Percentiles rank a stretch among this genome's conserved stretches.
Conservation (phyloP, 2,797 vertebrate genomes). For the Novumbra hubbsi region DNA sequence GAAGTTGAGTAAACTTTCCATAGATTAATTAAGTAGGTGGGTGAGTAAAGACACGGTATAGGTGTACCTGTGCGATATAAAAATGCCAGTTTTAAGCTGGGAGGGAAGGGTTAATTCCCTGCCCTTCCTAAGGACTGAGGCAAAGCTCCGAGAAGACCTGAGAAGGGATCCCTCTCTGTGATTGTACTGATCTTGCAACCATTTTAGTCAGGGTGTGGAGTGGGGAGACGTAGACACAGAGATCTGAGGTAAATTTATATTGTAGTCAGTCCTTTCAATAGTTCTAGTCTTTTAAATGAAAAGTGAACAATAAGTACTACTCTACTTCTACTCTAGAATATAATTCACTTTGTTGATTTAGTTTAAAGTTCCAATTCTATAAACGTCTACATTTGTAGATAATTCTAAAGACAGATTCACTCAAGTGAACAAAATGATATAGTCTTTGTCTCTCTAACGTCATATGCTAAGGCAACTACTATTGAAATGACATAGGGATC, state of each 20-base stretch:
- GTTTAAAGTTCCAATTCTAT: background rate
- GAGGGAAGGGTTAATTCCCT: constrained; percentile 43
- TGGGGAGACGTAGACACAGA: constrained; percentile 29
- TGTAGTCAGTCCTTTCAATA: background rate
- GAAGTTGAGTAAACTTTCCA: constrained; percentile 59
- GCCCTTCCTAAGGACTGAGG: constrained; percentile 47
- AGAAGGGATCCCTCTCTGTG: constrained; percentile 57
- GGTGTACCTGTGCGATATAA: constrained; percentile 53
- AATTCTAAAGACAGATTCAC: constrained; percentile 9
- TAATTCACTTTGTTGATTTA: background rate
- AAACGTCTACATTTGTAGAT: background rate
- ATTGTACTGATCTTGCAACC: constrained; percentile 68
- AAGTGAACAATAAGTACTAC: background rate
- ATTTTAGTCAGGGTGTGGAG: constrained; percentile 27
- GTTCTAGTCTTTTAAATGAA: background rate
- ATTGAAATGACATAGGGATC: constrained; percentile 48
- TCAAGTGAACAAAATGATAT: constrained; percentile 29
- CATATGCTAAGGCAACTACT: constrained; percentile 58
- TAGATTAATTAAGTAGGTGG: constrained; percentile 52
- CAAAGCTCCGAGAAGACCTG: constrained; percentile 64
- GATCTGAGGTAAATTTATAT: constrained; percentile 31
- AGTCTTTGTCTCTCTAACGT: constrained; percentile 35
- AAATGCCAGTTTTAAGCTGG: constrained; percentile 55
- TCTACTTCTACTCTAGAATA: background rate
- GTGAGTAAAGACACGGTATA: constrained; percentile 36